These are phyloP conservation scores for Galbula dea DNA, from an alignment of 2,113 vertebrate species.

Conservation along the genomic window DNA sequence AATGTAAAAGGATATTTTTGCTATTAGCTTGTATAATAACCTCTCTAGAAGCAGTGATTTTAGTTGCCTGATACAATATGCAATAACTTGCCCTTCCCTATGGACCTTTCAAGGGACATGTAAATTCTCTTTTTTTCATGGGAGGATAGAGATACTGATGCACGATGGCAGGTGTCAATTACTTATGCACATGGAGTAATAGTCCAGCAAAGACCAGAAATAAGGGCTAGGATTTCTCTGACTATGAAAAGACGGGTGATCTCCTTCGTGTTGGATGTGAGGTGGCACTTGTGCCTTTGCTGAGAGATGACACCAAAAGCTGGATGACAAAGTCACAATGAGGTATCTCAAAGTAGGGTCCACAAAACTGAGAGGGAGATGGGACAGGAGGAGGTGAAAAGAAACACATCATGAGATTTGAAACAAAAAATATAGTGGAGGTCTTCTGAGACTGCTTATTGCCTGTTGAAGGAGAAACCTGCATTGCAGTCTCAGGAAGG, in stretches of 20 bases:
- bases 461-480: not conserved
- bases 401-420: not conserved
- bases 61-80: not conserved
- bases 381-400: not conserved
- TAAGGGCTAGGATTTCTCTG: not conserved
- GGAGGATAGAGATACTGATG: accelerated
- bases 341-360: not conserved
- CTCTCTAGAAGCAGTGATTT: not conserved
- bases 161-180: not conserved
- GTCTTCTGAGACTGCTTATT: not conserved
- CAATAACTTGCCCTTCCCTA: not conserved
- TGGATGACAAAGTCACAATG: not conserved
- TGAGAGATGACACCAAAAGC: not conserved
- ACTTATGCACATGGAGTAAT: accelerated
- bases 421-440: not conserved
- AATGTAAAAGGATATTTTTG: not conserved
- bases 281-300: not conserved
- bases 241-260: not conserved
- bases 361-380: not conserved
- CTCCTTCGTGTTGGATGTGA: not conserved
- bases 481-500: not conserved
- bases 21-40: not conserved
- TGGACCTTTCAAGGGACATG: not conserved
- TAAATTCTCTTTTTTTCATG: not conserved
- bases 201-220: not conserved